These are phyloP conservation scores for Drosophila infuscata DNA, from an alignment of 2,888 invertebrate species.

Conservation along the genomic window DNA sequence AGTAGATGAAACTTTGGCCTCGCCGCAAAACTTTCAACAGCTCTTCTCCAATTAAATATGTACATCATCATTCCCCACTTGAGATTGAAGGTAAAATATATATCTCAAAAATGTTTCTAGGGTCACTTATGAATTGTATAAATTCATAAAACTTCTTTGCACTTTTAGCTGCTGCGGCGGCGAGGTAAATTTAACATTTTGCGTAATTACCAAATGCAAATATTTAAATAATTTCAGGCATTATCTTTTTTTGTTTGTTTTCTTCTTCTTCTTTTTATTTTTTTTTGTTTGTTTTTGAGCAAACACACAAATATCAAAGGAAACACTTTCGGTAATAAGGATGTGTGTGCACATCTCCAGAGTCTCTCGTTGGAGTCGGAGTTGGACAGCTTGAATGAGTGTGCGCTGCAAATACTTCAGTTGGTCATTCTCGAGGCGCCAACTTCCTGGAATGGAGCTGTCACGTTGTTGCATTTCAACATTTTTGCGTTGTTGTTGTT, in stretches of 20 bases:
- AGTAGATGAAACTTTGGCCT: not conserved
- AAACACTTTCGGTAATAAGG: conserved; percentile 15
- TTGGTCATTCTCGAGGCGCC: conserved; percentile 22
- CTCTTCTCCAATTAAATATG: not conserved
- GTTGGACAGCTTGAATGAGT: conserved; percentile 14
- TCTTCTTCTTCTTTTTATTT: not conserved
- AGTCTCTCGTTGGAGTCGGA: not conserved
- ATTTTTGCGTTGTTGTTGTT: conserved; percentile 35
- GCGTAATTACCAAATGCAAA: not conserved
- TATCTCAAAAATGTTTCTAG: not conserved
- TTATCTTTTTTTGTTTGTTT: not conserved
- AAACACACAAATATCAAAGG: not conserved
- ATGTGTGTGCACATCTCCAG: conserved; percentile 11
- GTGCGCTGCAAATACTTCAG: conserved; percentile 15
- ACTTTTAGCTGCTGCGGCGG: not conserved
- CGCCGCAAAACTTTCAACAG: not conserved
- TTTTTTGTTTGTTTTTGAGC: not conserved
- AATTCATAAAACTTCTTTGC: not conserved
- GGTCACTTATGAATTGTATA: not conserved
- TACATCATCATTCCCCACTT: not conserved
- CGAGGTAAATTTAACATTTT: not conserved
- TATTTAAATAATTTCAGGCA: not conserved
- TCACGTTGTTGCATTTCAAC: conserved; percentile 49
- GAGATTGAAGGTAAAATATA: not conserved
- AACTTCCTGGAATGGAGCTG: conserved; percentile 39